Evolutionary conservation across 2,888 invertebrate genomes (phyloP), one percentile per base, ranked within the genome.

Genomic region (Eupithecia insigniata): DNA sequence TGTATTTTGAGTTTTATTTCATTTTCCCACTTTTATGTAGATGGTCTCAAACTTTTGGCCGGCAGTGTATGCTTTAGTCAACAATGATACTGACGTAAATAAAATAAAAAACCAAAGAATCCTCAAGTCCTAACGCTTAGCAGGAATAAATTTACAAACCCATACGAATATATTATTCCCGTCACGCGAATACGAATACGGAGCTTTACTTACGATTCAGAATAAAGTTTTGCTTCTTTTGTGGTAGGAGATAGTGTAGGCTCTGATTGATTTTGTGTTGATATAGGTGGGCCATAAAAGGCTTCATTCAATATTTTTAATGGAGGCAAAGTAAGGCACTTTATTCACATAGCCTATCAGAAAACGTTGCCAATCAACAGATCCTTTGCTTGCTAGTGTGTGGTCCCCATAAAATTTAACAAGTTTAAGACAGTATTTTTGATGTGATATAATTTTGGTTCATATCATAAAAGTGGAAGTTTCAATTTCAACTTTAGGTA

Each of bases 141-240:
- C 60, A 60, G 30, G 16, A 60, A 60, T 60, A 26, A 36, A 22
- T 62, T 62, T 36, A 34, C n/a, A 22, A 62, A 36, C 34, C 36
- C 18, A 22, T 62, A 60, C 60, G 60, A 60, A 36, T 62, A 36
- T 36, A 32, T 34, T 62, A 62, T 62, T 55, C 55, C 55, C 14
- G 22, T 34, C 62, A 60, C 30, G 60, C 60, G 60, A 12, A 30
- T 28, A 58, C 1, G 58, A 58, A 28, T 58, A 28, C 58, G 14
- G 1, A 18, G 30, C 16, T 60, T 60, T 30, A 60, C 60, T 60
- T 55, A 55, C 10, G 22, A 55, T 55, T 28, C 60, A 30, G 60
- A 55, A 55, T 26, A 55, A 55, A 43, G 14, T 26, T 55, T 55
- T 26, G 26, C 55, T 55, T 55, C 55, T 55, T 55, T 55, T 55